Evolutionary conservation across 2,888 invertebrate species (phyloP).

Genomic region (Latheticus oryzae): DNA sequence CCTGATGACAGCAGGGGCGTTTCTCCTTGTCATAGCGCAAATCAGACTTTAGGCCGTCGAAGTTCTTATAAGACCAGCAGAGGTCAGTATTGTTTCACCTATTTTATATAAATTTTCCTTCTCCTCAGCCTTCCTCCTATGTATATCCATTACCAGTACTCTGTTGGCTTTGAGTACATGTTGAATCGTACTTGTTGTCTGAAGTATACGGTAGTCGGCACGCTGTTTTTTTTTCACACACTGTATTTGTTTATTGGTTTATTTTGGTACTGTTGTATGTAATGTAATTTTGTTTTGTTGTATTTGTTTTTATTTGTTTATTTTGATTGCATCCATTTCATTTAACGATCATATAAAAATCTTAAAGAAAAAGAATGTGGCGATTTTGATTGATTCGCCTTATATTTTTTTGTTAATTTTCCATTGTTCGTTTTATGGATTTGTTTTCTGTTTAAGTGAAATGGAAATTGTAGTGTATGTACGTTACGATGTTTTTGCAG

Average conservation of each 20-base stretch:
- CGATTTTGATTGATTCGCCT: slow-evolving; percentile 4
- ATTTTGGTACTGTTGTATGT: slow-evolving; percentile 25
- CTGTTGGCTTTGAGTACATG: slow-evolving; percentile 42
- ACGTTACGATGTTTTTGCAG: slow-evolving; percentile 78
- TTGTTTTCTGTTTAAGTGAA: slow-evolving; percentile 40
- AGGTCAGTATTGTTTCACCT: slow-evolving; percentile 71
- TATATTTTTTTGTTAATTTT: slow-evolving; percentile 14
- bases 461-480: slow-evolving; percentile 62
- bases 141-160: slow-evolving; percentile 8
- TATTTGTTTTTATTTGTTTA: slow-evolving; percentile 21
- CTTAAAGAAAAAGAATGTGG: slow-evolving; percentile 4
- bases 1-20: slow-evolving; percentile 82
- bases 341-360: slow-evolving; percentile 47
- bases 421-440: slow-evolving; percentile 17
- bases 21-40: slow-evolving; percentile 76
- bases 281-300: slow-evolving; percentile 43
- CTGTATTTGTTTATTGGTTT: slow-evolving; percentile 10
- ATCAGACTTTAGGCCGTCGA: slow-evolving; percentile 79
- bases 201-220: slow-evolving; percentile 39
- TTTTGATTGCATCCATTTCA: slow-evolving; percentile 55
- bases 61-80: slow-evolving; percentile 90
- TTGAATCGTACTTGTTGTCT: slow-evolving; percentile 43
- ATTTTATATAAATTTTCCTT: not conserved
- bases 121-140: not conserved
- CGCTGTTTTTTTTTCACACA: slow-evolving; percentile 39